These are phyloP conservation scores for Carollia perspicillata DNA, from an alignment of 2,113 vertebrate species.

Conservation along the genomic window DNA sequence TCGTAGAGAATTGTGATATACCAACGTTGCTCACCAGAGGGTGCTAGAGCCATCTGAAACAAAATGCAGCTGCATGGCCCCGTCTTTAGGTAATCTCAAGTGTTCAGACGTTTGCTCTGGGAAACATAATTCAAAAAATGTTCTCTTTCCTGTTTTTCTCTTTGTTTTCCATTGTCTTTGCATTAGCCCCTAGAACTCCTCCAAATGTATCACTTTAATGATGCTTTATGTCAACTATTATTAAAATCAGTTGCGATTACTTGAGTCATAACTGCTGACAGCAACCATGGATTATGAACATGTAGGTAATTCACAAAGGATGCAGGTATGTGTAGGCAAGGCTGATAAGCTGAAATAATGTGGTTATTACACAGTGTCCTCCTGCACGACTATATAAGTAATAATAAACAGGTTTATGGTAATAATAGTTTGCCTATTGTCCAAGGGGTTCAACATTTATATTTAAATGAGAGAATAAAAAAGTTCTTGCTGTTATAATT, in stretches of 20 bases:
- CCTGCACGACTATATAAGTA: background rate
- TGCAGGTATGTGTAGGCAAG: background rate
- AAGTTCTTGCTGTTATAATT: background rate
- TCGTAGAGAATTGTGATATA: constrained; percentile 38
- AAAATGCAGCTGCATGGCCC: background rate
- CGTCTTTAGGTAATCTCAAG: background rate
- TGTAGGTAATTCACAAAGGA: background rate
- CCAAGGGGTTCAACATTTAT: background rate
- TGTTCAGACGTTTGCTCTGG: background rate
- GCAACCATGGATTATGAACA: background rate
- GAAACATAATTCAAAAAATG: background rate
- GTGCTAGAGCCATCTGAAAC: constrained; percentile 59
- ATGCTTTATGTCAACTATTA: background rate
- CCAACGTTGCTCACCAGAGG: constrained; percentile 62
- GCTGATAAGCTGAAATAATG: background rate
- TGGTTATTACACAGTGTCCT: background rate
- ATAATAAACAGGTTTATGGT: background rate
- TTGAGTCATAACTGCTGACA: background rate
- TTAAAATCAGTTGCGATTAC: background rate
- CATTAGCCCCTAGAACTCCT: background rate
- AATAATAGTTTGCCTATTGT: background rate
- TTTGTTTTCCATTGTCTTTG: background rate
- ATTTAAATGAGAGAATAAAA: background rate
- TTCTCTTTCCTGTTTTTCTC: background rate
- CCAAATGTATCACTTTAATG: background rate